A percentile compares a stretch with the other conserved stretches of the same genome.
These are phyloP conservation scores for Scomber japonicus DNA, from an alignment of 2,113 vertebrate genomes.

Conservation along the genomic window DNA sequence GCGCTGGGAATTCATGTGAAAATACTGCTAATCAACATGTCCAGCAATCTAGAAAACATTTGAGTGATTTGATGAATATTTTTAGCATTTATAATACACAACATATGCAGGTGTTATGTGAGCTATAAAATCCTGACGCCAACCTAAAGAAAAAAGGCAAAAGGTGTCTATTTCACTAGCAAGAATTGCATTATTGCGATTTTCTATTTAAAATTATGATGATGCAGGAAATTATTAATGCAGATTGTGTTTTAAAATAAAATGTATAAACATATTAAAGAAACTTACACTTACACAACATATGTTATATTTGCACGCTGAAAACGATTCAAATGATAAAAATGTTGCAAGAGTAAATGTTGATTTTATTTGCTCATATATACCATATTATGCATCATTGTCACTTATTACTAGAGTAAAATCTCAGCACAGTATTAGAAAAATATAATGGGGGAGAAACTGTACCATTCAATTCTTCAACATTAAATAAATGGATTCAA, in stretches of 20 bases:
- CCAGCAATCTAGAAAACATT: neutral
- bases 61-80: neutral
- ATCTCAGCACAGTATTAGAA: constrained; percentile 61
- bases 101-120: constrained; percentile 15
- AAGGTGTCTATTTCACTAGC: constrained; percentile 8
- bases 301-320: constrained; percentile 12
- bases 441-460: constrained; percentile 65
- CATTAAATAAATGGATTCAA: constrained; percentile 85
- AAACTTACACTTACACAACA: neutral
- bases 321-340: constrained; percentile 50
- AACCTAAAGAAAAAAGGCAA: neutral
- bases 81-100: constrained; percentile 8
- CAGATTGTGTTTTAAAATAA: neutral
- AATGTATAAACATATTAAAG: neutral
- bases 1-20: constrained; percentile 10
- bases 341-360: constrained; percentile 63
- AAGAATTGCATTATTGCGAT: neutral
- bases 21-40: constrained; percentile 7
- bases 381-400: constrained; percentile 51
- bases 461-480: constrained; percentile 80
- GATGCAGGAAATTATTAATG: neutral
- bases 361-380: constrained; percentile 76
- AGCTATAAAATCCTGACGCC: constrained; percentile 2
- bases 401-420: constrained; percentile 55
- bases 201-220: neutral